Base-by-base conservation (phyloP, 2,888 invertebrate genomes). In the Phrixothrix hirtus region DNA sequence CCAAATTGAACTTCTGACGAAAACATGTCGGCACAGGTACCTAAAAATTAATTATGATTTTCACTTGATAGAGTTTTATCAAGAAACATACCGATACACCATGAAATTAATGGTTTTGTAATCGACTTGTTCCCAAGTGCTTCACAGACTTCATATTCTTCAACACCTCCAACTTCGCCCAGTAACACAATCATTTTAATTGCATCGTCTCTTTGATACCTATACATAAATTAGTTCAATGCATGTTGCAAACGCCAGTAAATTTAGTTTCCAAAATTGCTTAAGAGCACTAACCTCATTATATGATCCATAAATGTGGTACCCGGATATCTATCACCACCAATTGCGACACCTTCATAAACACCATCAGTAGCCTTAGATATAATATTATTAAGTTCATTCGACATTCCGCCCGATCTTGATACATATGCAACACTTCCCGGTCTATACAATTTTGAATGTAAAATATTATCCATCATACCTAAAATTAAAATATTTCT, bases 361-460 rank as follows among this genome's bases (percentile, higher is more conserved):
- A 97, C 98, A 2, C 98, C 98, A 77, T 99, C 93, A 0, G 99
- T 95, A 43, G 95, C 89, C 69, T 96, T 93, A 0, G 95, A 92
- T 55, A 99, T 83, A 37, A 99, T 96, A 75, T 99, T 99, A 80
- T 99, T 99, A 54, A 99, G 79, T 73, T 99, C 99, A 75, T 99
- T 99, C 38, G 96, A 97, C 99, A 99, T 99, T 5, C 99, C 99
- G 17, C 99, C 99, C 0, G 97, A 98, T 13, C 98, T 86, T 0
- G 97, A 98, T 0, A 99, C 99, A 74, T 99, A 99, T 0, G 97
- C 98, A 43, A 99, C 95, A 70, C 96, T 88, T 67, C 99, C 99
- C 0, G 97, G 90, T 16, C 99, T 80, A 78, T 98, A 99, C 9
- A 99, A 81, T 74, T 96, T 96, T 60, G 97, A 97, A 71, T 97